These are phyloP conservation scores for Pogonophryne albipinna DNA, from an alignment of 2,797 vertebrate species.

Conservation along the genomic window DNA sequence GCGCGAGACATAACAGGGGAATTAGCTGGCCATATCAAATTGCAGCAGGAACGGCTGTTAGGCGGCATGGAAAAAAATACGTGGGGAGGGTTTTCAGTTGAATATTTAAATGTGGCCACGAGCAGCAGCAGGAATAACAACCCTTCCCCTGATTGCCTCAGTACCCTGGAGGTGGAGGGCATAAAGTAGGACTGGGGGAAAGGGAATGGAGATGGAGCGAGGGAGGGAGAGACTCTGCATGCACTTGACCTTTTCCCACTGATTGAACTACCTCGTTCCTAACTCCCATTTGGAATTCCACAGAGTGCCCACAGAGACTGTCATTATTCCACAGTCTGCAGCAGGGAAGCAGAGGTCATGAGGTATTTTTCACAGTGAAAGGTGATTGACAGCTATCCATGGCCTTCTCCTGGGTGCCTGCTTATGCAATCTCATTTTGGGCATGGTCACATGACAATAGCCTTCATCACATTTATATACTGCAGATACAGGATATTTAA, in stretches of 20 bases:
- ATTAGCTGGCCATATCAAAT: conserved; percentile 67
- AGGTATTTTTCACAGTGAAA: conserved; percentile 67
- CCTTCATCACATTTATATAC: conserved; percentile 33
- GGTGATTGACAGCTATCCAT: conserved; percentile 73
- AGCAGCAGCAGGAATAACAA: conserved; percentile 75
- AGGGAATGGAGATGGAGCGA: conserved; percentile 50
- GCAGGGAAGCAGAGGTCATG: conserved; percentile 71
- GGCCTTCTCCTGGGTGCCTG: conserved; percentile 42
- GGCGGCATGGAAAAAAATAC: conserved; percentile 15
- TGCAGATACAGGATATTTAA: conserved; percentile 39
- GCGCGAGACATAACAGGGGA: conserved; percentile 63
- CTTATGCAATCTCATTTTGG: conserved; percentile 63
- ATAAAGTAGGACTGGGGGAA: conserved; percentile 56
- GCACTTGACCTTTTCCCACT: conserved; percentile 84
- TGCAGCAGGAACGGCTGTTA: conserved; percentile 45
- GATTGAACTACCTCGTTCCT: conserved; percentile 80
- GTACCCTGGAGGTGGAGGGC: conserved; percentile 60
- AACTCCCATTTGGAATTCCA: conserved; percentile 80
- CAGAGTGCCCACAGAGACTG: conserved; percentile 69
- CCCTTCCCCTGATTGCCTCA: conserved; percentile 78
- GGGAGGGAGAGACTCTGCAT: conserved; percentile 76
- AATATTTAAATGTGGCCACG: conserved; percentile 79
- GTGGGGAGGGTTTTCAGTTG: conserved; percentile 41
- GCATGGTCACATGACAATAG: conserved; percentile 40
- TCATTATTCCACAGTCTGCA: conserved; percentile 75